Conservation (phyloP, 2,888 invertebrate genomes). For the Stomorhina lunata region DNA sequence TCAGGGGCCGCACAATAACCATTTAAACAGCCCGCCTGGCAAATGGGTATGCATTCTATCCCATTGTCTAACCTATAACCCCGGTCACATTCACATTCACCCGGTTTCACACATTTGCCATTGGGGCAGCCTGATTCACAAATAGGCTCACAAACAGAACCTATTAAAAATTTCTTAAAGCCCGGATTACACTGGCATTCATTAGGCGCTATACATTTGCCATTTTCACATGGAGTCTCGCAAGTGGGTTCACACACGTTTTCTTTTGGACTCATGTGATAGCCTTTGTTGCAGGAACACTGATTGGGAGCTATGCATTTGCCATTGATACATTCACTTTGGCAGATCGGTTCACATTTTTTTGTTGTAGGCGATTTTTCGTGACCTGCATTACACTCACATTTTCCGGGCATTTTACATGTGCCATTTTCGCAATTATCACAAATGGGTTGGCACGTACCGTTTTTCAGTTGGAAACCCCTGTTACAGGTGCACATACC, state of each 20-base stretch:
- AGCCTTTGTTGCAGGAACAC: conserved; percentile 77
- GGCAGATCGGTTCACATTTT: conserved; percentile 75
- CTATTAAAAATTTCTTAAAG: conserved; percentile 16
- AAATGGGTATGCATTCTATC: conserved; percentile 73
- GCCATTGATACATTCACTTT: conserved; percentile 72
- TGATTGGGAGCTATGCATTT: conserved; percentile 61
- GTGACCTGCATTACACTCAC: conserved; percentile 85
- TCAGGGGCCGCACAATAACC: conserved; percentile 80
- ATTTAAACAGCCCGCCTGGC: conserved; percentile 73
- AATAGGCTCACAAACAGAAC: conserved; percentile 71
- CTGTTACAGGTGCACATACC: conserved; percentile 71
- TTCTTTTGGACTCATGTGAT: background rate
- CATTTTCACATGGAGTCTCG: conserved; percentile 50
- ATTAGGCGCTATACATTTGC: conserved; percentile 57
- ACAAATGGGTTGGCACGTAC: conserved; percentile 33
- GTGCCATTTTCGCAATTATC: conserved; percentile 73
- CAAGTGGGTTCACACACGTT: conserved; percentile 62
- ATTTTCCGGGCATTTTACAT: conserved; percentile 85
- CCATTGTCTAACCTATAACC: conserved; percentile 65
- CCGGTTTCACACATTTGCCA: conserved; percentile 71
- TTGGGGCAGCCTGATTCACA: conserved; percentile 71
- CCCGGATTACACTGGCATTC: conserved; percentile 62
- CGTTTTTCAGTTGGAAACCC: conserved; percentile 57
- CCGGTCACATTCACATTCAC: conserved; percentile 70
- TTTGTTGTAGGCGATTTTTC: conserved; percentile 32